Evolutionary conservation across 2,888 invertebrate species (phyloP).

Genomic region (Scaptomyza caliginosa): DNA sequence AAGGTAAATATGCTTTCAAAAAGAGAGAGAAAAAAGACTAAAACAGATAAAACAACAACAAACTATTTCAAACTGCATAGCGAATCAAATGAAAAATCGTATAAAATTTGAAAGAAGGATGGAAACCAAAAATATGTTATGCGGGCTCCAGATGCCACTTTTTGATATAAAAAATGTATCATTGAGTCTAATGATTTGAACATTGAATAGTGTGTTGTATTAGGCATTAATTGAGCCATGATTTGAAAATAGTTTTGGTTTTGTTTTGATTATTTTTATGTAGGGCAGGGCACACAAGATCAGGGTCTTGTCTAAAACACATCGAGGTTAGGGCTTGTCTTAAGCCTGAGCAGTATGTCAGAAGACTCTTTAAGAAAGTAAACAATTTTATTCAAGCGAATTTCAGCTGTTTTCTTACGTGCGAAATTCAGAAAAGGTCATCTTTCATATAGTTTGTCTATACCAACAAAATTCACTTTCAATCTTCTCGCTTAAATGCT

Average conservation of each 20-base stretch:
- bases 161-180: slow-evolving; percentile 39
- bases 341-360: neutral
- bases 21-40: too few relatives aligned
- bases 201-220: slow-evolving; percentile 22
- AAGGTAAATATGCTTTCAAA: slow-evolving; percentile 60
- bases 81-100: slow-evolving; percentile 52
- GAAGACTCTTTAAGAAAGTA: neutral
- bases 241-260: slow-evolving; percentile 20
- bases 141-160: slow-evolving; percentile 46
- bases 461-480: too few relatives aligned
- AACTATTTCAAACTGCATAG: slow-evolving; percentile 44
- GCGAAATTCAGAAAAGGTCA: too few relatives aligned
- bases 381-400: too few relatives aligned
- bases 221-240: slow-evolving; percentile 50
- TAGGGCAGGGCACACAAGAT: slow-evolving; percentile 30
- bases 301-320: slow-evolving; percentile 41
- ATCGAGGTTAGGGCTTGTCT: neutral
- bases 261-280: neutral
- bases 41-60: slow-evolving; percentile 6
- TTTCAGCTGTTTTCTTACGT: too few relatives aligned
- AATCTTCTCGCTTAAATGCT: too few relatives aligned
- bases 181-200: slow-evolving; percentile 47
- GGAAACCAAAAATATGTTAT: slow-evolving; percentile 12
- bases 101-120: slow-evolving; percentile 10
- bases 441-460: too few relatives aligned